These are phyloP conservation scores for Chaetops frenatus DNA, from an alignment of 2,113 vertebrate species.

Conservation along the genomic window DNA sequence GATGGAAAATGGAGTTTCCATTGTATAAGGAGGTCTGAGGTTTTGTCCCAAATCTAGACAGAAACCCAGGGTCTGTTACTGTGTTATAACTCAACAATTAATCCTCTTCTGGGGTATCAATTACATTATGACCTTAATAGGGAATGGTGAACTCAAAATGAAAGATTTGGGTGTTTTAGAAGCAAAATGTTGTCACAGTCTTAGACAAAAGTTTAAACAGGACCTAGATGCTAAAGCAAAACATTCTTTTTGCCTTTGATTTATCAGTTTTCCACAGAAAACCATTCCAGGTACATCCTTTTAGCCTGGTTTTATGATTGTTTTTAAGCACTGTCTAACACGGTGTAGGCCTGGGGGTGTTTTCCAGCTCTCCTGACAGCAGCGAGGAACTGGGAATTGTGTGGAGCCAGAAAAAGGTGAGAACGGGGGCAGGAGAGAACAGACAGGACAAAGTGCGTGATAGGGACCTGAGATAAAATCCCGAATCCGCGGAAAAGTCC, in stretches of 20 bases:
- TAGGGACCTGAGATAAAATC: fast-evolving
- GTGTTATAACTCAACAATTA: background rate
- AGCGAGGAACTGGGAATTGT: background rate
- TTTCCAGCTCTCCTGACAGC: background rate
- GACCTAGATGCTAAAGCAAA: background rate
- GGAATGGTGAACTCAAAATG: background rate
- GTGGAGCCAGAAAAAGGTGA: background rate
- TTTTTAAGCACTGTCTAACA: background rate
- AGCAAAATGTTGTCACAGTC: background rate
- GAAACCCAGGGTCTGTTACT: background rate
- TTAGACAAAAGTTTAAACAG: background rate
- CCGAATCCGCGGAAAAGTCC: background rate
- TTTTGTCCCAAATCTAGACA: background rate
- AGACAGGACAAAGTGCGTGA: background rate
- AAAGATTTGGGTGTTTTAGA: background rate
- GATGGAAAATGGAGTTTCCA: conserved; percentile 24
- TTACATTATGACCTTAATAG: background rate
- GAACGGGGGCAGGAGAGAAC: background rate
- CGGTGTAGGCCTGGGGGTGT: background rate
- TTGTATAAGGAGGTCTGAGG: background rate
- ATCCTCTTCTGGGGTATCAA: background rate
- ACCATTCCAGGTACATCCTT: background rate
- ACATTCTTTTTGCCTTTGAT: background rate
- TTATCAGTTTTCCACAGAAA: background rate
- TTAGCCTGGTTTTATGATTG: background rate